phyloP scores from a whole-genome alignment of 2,797 vertebrate species.

The Dipus sagitta region DNA sequence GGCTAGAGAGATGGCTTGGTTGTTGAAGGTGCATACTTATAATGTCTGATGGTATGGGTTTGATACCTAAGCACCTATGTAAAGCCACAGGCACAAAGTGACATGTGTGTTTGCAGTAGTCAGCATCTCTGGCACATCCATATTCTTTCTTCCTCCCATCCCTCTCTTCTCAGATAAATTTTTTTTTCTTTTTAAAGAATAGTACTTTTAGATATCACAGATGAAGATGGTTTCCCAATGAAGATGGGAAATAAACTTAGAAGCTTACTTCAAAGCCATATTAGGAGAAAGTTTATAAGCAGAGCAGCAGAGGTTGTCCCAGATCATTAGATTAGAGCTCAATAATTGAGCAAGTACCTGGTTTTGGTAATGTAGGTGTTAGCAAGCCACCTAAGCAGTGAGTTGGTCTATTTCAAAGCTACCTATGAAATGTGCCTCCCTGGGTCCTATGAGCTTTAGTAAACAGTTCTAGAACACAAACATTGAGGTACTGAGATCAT shows the following conservation, averaged over 20 bases:
- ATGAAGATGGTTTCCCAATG: neutral
- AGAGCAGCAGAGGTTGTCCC: neutral
- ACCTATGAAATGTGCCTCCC: neutral
- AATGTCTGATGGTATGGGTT: too few relatives aligned
- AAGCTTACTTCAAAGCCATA: neutral
- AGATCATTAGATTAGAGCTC: neutral
- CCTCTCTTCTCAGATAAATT: neutral
- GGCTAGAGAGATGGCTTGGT: too few relatives aligned
- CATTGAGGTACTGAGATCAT: neutral
- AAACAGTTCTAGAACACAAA: conserved; percentile 19
- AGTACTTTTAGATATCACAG: neutral
- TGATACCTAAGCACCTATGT: too few relatives aligned
- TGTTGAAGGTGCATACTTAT: too few relatives aligned
- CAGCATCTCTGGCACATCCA: too few relatives aligned
- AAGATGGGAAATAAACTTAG: neutral
- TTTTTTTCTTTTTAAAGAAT: neutral
- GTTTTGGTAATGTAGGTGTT: neutral
- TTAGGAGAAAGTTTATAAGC: neutral
- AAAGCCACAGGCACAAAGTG: too few relatives aligned
- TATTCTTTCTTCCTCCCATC: too few relatives aligned
- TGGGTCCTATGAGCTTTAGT: neutral
- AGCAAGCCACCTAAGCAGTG: conserved; percentile 29
- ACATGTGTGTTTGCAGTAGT: too few relatives aligned
- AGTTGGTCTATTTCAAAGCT: conserved; percentile 11
- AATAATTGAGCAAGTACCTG: neutral